Evolutionary conservation across 2,888 invertebrate genomes (phyloP), one percentile per base, ranked within the genome.

Genomic region (Heliconius hortense): DNA sequence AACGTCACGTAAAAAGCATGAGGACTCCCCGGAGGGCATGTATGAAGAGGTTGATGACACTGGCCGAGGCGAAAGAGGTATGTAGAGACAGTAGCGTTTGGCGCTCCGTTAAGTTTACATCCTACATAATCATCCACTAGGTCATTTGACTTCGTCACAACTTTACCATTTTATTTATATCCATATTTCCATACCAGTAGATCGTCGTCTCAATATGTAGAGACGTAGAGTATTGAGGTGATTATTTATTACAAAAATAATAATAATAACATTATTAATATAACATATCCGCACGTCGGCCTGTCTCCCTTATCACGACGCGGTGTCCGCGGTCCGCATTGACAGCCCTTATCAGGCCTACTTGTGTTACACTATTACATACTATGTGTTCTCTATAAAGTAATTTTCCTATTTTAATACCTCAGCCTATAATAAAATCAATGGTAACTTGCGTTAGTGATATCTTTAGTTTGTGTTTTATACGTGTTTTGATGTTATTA

Each of bases 291-390:
- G 10, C 60, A 71, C 39, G 35, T 71, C 59, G 56, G 24, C 43
- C 75, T 69, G 77, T 77, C 77, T 67, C 56, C 71, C 63, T 77
- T 77, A 77, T 77, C 76, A 67, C 67, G 31, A 10, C 66, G 71
- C 43, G 60, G 60, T 75, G 64, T 66, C 75, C 67, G 66, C 68
- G 72, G 64, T 21, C 62, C 31, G 68, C 26, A 48, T 67, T 72
- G 76, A 73, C 76, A 76, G 72, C 68, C 62, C 43, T 66, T 67
- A 76, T 72, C 75, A 43, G 59, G 18, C 48, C 28, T 59, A 76
- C 68, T 68, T 63, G 72, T 74, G 70, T 74, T 74, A 70, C 74
- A 63, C 70, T 74, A 74, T 28, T 70, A 62, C 74, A 66, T 39
- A 60, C 70, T 39, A 18, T 53, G 4, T 60, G n/a, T 5, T 39